Base-by-base conservation (phyloP, 2,888 invertebrate species). In the Maniola hyperantus region DNA sequence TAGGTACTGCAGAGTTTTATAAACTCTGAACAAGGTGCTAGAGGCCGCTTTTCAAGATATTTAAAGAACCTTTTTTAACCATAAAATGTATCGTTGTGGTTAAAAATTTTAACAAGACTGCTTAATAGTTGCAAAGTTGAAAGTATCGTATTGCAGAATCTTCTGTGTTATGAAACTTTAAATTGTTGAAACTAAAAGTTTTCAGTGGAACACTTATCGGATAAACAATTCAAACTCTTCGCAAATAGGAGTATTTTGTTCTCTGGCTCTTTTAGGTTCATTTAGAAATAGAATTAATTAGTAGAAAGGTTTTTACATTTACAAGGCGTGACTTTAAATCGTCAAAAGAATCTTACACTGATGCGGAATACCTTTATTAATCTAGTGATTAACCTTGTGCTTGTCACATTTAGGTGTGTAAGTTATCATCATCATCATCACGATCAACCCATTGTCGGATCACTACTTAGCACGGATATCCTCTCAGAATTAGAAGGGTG, bases 221-320 rank as follows among this genome's bases (percentile, higher is more conserved):
- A 65, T 73, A 70, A 69, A 71, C 66, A 69, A 70, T 74, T 67
- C 64, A 63, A 69, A 71, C 67, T 58, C 70, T 73, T 71, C 55
- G 62, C 65, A 65, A 70, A 62, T 68, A 68, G 67, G 63, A 68
- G 67, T 60, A 53, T 8, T 48, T 66, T 64, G 60, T 66, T n/a
- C n/a, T 53, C 7, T 51, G 26, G 6, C 13, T 20, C 50, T 5
- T 50, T 50, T 10, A 20, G 10, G 50, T 44, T 44, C 13, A n/a
- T 44, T 44, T n/a, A n/a, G 6, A 15, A 26, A 26, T 26, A 26
- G 26, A 26, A 26, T n/a, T n/a, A n/a, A n/a, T n/a, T n/a, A n/a
- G 4, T 26, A 26, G 26, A 26, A 26, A 26, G 1, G 26, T 26
- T 26, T 26, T 26, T 26, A 26, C 26, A 4, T 26, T 26, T 26